These are phyloP conservation scores for Aporrectodea caliginosa DNA, from an alignment of 1,140 invertebrate genomes.

Conservation along the genomic window DNA sequence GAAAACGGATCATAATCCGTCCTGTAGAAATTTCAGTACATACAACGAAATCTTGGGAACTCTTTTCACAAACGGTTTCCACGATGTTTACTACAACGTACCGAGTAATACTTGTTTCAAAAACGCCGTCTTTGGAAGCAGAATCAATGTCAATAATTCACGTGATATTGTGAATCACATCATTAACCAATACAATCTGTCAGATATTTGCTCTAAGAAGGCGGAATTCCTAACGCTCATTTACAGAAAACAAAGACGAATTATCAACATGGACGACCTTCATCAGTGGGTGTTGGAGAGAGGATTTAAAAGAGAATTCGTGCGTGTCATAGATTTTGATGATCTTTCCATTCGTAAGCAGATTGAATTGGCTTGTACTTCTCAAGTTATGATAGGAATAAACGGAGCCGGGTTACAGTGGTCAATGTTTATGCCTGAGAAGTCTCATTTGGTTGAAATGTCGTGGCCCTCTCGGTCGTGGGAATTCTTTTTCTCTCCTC, in stretches of 20 bases:
- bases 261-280: not conserved
- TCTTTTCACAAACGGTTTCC: not conserved
- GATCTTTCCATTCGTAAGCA: conserved; percentile 7
- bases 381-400: conserved; percentile 18
- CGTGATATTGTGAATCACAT: not conserved
- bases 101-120: conserved; percentile 4
- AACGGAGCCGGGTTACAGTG: conserved; percentile 25
- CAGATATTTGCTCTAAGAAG: not conserved
- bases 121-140: conserved; percentile 8
- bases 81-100: conserved; percentile 15
- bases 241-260: not conserved
- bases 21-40: not conserved
- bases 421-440: conserved; percentile 16
- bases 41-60: conserved; percentile 4
- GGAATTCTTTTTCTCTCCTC: conserved; percentile 8
- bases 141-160: not conserved
- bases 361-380: not conserved
- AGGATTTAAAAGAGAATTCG: not conserved
- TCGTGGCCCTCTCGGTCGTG: conserved; percentile 1
- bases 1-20: not conserved
- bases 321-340: not conserved
- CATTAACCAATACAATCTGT: not conserved
- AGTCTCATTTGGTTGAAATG: conserved; percentile 16
- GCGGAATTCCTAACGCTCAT: not conserved
- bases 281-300: not conserved